Evolutionary conservation across 2,888 invertebrate species (phyloP).

Genomic region (Calephelis perditalis): DNA sequence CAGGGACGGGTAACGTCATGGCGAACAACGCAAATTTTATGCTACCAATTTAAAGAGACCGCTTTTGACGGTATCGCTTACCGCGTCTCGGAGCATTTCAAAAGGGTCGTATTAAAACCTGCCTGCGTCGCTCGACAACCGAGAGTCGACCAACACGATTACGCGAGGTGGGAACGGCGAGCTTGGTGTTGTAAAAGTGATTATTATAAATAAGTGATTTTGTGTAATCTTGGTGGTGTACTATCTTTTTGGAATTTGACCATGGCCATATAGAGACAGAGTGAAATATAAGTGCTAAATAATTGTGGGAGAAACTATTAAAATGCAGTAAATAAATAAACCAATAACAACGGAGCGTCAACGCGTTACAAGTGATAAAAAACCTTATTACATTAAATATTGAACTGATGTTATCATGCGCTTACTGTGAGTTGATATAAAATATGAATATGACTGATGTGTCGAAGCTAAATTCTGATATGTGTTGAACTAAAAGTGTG

Average conservation of each 20-base stretch:
- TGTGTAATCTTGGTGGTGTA: conserved; percentile 20
- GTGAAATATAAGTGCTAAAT: conserved; percentile 20
- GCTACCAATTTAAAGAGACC: conserved; percentile 52
- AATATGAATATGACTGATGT: conserved; percentile 44
- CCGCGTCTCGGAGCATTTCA: conserved; percentile 29
- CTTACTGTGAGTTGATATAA: conserved; percentile 41
- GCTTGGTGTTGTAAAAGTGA: conserved; percentile 57
- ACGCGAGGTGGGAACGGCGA: conserved; percentile 66
- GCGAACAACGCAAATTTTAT: conserved; percentile 68
- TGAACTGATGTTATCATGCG: conserved; percentile 46
- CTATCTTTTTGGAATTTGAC: conserved; percentile 16
- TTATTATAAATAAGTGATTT: conserved; percentile 17
- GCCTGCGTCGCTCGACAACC: conserved; percentile 72
- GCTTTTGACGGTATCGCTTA: conserved; percentile 25
- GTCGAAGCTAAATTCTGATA: conserved; percentile 48
- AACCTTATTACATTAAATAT: conserved; percentile 47
- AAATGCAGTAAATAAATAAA: conserved; percentile 73
- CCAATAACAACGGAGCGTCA: conserved; percentile 55
- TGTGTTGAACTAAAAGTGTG: conserved; percentile 31
- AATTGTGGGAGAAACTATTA: conserved; percentile 54
- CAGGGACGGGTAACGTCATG: conserved; percentile 66
- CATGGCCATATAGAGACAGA: conserved; percentile 7
- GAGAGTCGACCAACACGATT: conserved; percentile 72
- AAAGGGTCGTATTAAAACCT: conserved; percentile 50
- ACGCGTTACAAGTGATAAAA: conserved; percentile 39